A percentile compares a stretch with the other conserved stretches of the same genome.
These are phyloP conservation scores for Orchesellides sinensis DNA, from an alignment of 2,888 invertebrate genomes.

Conservation along the genomic window DNA sequence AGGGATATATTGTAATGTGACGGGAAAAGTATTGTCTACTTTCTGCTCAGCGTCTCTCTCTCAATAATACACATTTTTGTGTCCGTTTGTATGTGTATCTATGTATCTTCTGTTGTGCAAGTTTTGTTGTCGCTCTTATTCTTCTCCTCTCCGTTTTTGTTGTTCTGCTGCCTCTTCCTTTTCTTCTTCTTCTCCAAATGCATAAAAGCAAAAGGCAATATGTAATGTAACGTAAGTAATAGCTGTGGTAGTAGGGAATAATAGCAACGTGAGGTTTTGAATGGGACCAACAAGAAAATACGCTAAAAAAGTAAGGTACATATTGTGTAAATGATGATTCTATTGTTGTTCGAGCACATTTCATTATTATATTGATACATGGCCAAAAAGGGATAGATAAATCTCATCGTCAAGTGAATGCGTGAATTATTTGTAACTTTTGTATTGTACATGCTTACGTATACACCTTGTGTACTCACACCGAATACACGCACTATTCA, in stretches of 20 bases:
- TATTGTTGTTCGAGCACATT: slow-evolving; percentile 60
- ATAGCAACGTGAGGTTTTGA: slow-evolving; percentile 58
- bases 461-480: background rate
- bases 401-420: slow-evolving; percentile 34
- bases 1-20: slow-evolving; percentile 67
- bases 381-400: slow-evolving; percentile 61
- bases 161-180: slow-evolving; percentile 30
- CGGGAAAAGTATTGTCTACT: slow-evolving; percentile 68
- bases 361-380: slow-evolving; percentile 66
- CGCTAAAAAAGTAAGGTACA: slow-evolving; percentile 42
- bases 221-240: slow-evolving; percentile 67
- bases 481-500: background rate
- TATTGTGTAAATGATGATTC: slow-evolving; percentile 65
- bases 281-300: slow-evolving; percentile 52
- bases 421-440: background rate
- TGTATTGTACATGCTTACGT: too few relatives aligned
- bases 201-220: slow-evolving; percentile 63
- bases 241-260: slow-evolving; percentile 55
- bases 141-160: slow-evolving; percentile 24
- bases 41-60: slow-evolving; percentile 62
- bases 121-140: slow-evolving; percentile 65
- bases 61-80: slow-evolving; percentile 65
- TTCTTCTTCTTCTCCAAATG: slow-evolving; percentile 43
- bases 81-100: slow-evolving; percentile 53
- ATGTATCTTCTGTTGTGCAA: slow-evolving; percentile 56